Percentiles rank a stretch among this genome's conserved stretches.
Evolutionary conservation across 92 coral and sea anemone species (phyloP).

Genomic region (Epizoanthus fatuus): DNA sequence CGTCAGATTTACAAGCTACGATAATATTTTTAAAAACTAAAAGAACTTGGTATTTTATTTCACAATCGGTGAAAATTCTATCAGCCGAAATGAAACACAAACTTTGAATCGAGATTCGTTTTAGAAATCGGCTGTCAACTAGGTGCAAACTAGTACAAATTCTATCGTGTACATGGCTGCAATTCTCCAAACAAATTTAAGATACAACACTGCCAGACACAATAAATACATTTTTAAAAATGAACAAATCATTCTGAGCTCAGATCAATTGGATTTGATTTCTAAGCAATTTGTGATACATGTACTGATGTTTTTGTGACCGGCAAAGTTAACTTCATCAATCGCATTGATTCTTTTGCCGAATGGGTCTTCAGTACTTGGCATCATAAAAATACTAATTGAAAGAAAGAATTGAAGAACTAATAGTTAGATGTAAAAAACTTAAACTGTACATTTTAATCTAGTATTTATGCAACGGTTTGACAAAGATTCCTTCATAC

Average conservation of each 20-base stretch:
- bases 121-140: neutral
- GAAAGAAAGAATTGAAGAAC: neutral
- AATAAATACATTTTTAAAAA: neutral
- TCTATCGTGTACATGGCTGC: neutral
- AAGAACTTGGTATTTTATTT: neutral
- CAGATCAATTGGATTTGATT: neutral
- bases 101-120: neutral
- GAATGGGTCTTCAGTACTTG: neutral
- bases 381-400: neutral
- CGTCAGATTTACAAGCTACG: neutral
- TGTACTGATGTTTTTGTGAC: no score
- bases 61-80: neutral
- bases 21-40: neutral
- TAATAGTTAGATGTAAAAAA: neutral
- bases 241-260: slow-evolving; percentile 7
- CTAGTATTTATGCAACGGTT: neutral
- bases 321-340: no score
- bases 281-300: no score
- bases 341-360: neutral
- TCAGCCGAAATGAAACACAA: neutral
- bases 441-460: neutral
- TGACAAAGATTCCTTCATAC: neutral
- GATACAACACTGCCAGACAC: neutral
- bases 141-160: neutral
- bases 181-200: neutral